Conservation (phyloP, 1,140 invertebrate species). For the Telenomus remus region DNA sequence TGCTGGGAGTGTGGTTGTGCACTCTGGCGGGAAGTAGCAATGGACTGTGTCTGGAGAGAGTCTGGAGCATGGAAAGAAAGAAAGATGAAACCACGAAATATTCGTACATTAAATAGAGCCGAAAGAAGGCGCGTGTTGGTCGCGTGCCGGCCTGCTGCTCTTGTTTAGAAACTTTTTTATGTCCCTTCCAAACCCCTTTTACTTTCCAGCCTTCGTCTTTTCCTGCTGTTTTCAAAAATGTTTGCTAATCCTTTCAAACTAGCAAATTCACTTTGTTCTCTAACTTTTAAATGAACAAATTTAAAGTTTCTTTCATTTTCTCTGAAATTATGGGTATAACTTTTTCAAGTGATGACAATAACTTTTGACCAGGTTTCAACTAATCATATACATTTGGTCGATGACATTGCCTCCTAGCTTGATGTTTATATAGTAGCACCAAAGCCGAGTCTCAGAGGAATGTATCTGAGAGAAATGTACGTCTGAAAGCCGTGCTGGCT, state of each 20-base stretch:
- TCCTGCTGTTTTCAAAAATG: not conserved
- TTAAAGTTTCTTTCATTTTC: too few relatives aligned
- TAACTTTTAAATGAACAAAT: too few relatives aligned
- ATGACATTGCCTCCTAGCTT: slow-evolving; percentile 31
- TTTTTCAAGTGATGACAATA: too few relatives aligned
- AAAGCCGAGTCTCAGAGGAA: slow-evolving; percentile 37
- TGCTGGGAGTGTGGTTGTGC: slow-evolving; percentile 21
- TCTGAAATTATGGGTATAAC: too few relatives aligned
- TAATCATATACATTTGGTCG: slow-evolving; percentile 23
- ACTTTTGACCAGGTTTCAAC: slow-evolving; percentile 9
- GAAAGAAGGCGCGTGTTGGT: slow-evolving; percentile 61
- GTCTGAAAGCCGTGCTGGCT: slow-evolving; percentile 51
- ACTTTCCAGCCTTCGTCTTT: slow-evolving; percentile 28
- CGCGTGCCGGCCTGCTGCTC: slow-evolving; percentile 64
- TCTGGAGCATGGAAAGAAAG: slow-evolving; percentile 41
- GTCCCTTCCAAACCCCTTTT: slow-evolving; percentile 28
- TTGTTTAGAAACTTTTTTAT: slow-evolving; percentile 18
- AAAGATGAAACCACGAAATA: slow-evolving; percentile 29
- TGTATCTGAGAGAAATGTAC: slow-evolving; percentile 47
- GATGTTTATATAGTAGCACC: slow-evolving; percentile 34
- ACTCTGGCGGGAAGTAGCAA: slow-evolving; percentile 45
- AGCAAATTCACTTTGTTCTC: too few relatives aligned
- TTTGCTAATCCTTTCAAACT: not conserved
- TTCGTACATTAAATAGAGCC: slow-evolving; percentile 55
- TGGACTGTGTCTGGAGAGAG: slow-evolving; percentile 47